Evolutionary conservation across 2,888 invertebrate species (phyloP).

Genomic region (Nasonovia ribisnigri): DNA sequence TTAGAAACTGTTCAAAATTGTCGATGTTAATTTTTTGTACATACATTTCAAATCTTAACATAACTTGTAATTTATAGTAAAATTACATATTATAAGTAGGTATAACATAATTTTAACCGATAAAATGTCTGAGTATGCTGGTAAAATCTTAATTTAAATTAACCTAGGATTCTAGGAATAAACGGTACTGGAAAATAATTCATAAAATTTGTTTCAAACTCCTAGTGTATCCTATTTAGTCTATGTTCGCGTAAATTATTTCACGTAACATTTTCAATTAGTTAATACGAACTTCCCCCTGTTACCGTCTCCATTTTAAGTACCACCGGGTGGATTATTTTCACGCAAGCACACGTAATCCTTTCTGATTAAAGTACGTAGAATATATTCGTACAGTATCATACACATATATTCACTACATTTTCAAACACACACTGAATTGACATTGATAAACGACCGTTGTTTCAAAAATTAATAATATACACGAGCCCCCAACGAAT

Average conservation of each 20-base stretch:
- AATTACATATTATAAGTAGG: no score
- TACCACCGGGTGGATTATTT: constrained; percentile 43
- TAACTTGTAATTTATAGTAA: not conserved
- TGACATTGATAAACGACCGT: constrained; percentile 61
- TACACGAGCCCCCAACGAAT: not conserved
- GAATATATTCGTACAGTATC: constrained; percentile 14
- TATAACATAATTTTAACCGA: not conserved
- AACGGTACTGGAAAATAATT: not conserved
- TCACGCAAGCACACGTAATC: constrained; percentile 46
- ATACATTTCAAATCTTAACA: not conserved
- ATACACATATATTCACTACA: not conserved
- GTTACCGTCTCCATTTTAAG: not conserved
- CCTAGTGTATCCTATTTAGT: not conserved
- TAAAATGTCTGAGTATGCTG: not conserved
- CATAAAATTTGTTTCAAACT: constrained; percentile 25
- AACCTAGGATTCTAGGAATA: not conserved
- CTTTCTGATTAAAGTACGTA: constrained; percentile 44
- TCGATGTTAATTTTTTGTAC: not conserved
- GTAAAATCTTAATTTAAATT: not conserved
- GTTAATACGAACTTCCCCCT: constrained; percentile 20
- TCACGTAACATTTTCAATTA: constrained; percentile 52
- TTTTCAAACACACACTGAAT: constrained; percentile 43
- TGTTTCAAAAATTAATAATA: constrained; percentile 59
- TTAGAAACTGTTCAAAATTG: not conserved
- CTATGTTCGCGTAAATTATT: constrained; percentile 5